Percentiles rank a stretch among this genome's conserved stretches.
phyloP scores from a whole-genome alignment of 2,797 vertebrate genomes.

The Orestias chungarensis region DNA sequence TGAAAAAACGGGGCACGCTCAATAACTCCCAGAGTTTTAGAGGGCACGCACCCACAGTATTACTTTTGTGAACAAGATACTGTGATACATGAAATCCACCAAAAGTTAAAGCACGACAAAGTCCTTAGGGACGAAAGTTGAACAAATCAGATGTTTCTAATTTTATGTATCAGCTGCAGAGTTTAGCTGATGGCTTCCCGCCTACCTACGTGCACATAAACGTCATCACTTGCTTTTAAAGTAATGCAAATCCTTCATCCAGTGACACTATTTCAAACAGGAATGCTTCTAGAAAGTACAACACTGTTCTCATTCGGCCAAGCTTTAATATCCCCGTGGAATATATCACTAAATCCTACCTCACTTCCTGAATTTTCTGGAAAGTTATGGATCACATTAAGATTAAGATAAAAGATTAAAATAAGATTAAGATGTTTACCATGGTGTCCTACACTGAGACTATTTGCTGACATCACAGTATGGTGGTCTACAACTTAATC shows the following conservation, averaged over 20 bases:
- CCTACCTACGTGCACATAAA: neutral
- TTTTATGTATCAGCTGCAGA: neutral
- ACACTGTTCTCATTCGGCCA: neutral
- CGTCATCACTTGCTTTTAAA: neutral
- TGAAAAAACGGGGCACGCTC: no score
- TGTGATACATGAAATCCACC: neutral
- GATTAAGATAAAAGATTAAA: no score
- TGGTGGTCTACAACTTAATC: neutral
- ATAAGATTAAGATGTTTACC: no score
- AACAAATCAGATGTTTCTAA: slow-evolving; percentile 6
- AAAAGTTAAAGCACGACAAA: neutral
- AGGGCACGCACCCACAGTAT: no score
- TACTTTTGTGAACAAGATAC: neutral
- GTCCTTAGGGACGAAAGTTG: neutral
- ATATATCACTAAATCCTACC: neutral
- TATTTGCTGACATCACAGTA: neutral
- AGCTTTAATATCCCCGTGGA: slow-evolving; percentile 7
- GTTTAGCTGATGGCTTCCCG: neutral
- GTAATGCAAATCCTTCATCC: no score
- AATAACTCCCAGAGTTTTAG: no score
- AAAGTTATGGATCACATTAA: neutral
- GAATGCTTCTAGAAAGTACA: neutral
- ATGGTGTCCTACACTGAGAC: neutral
- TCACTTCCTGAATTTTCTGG: neutral
- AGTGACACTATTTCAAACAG: neutral